A percentile compares a stretch with the other conserved stretches of the same genome.
Evolutionary conservation across 1,140 invertebrate species (phyloP).

Genomic region (Mercenaria mercenaria): DNA sequence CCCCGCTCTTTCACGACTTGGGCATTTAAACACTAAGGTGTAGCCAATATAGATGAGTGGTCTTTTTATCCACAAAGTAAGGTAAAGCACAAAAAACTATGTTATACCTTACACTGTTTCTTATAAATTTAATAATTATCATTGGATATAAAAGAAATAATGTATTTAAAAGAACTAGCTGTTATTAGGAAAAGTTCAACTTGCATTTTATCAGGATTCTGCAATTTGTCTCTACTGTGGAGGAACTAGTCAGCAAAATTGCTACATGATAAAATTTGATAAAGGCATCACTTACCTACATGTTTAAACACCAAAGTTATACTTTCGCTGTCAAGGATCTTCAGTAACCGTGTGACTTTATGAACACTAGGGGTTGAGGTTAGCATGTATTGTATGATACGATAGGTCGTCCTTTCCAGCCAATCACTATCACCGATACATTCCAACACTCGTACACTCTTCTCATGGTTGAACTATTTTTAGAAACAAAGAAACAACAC

Average conservation of each 20-base stretch:
- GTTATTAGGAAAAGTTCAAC: too few relatives aligned
- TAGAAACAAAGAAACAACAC: too few relatives aligned
- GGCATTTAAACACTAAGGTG: too few relatives aligned
- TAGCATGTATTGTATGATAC: conserved; percentile 76
- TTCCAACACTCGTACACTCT: background rate
- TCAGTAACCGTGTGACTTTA: conserved; percentile 74
- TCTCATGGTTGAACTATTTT: conserved; percentile 22
- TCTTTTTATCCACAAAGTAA: too few relatives aligned
- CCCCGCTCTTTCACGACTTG: too few relatives aligned
- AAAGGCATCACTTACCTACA: conserved; percentile 81
- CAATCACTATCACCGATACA: conserved; percentile 75
- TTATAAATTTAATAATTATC: too few relatives aligned
- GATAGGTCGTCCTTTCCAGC: conserved; percentile 77
- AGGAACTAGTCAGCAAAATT: conserved; percentile 10
- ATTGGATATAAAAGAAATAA: too few relatives aligned
- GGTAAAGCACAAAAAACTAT: too few relatives aligned
- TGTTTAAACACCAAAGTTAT: conserved; percentile 81
- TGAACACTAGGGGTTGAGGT: conserved; percentile 68
- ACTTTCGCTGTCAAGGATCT: conserved; percentile 78
- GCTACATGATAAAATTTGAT: conserved; percentile 71
- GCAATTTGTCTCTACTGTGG: background rate
- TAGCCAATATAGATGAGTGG: too few relatives aligned
- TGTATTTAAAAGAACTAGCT: too few relatives aligned
- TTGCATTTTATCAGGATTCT: too few relatives aligned
- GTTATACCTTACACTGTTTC: too few relatives aligned